phyloP scores from a whole-genome alignment of 2,113 vertebrate genomes.

The Gavialis gangeticus region DNA sequence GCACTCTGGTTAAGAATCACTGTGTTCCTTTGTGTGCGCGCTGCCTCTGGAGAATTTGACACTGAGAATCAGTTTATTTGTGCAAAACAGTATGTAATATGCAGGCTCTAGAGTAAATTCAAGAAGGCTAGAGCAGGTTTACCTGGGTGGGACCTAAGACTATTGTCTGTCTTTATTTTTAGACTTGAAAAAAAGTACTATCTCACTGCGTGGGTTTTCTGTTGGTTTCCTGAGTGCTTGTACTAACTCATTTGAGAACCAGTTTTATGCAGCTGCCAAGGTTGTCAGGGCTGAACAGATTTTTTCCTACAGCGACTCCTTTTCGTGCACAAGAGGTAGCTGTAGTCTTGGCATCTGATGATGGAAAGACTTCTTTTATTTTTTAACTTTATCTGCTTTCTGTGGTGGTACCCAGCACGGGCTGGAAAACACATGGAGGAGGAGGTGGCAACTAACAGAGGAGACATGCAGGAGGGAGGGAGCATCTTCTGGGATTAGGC shows the following conservation, averaged over 20 bases:
- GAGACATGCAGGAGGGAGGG: background rate
- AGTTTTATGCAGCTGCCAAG: background rate
- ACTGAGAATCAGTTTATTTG: background rate
- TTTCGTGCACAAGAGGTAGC: too few species aligned
- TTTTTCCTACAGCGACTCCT: background rate
- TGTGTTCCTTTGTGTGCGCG: background rate
- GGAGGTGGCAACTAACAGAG: background rate
- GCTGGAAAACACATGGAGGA: background rate
- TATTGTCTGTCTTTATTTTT: background rate
- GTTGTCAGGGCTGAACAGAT: background rate
- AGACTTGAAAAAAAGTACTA: background rate
- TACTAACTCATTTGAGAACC: background rate
- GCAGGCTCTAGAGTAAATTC: background rate
- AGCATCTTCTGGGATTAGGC: background rate
- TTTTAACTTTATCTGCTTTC: background rate
- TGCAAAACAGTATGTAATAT: background rate
- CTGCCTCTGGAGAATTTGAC: background rate
- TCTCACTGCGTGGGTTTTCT: background rate
- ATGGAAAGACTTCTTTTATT: background rate
- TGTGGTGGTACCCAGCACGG: background rate
- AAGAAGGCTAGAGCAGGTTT: background rate
- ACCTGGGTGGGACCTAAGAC: background rate
- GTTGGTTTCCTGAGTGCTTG: background rate
- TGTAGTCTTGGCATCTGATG: background rate
- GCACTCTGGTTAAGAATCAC: too few species aligned